Percentiles rank a stretch among this genome's conserved stretches.
phyloP scores from a whole-genome alignment of 2,797 vertebrate species.

The Acrocephalus scirpaceus region DNA sequence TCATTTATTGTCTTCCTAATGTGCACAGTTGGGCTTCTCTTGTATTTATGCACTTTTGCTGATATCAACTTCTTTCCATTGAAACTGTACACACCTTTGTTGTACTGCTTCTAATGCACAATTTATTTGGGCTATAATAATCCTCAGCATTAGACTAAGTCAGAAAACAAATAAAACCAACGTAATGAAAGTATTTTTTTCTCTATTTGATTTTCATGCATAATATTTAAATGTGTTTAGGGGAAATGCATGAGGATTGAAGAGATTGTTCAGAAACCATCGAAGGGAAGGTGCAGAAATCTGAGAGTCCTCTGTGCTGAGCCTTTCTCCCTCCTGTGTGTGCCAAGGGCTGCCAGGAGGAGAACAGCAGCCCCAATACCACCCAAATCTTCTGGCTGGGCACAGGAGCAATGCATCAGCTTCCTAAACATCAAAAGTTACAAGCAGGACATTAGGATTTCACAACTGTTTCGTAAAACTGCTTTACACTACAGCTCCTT shows the following conservation, averaged over 20 bases:
- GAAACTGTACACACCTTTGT: conserved; percentile 12
- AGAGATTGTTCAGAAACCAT: background rate
- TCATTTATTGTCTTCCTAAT: conserved; percentile 7
- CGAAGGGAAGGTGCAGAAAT: background rate
- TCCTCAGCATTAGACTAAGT: background rate
- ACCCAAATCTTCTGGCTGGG: background rate
- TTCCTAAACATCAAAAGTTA: background rate
- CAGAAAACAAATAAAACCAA: conserved; percentile 41
- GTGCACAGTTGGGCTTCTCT: background rate
- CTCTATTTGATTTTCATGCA: background rate
- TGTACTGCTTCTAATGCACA: background rate
- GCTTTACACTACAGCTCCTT: background rate
- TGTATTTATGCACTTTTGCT: background rate
- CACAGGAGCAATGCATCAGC: background rate
- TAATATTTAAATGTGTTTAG: background rate
- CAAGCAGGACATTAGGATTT: background rate
- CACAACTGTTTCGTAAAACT: background rate
- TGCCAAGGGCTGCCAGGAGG: background rate
- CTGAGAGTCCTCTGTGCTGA: background rate
- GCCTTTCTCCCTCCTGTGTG: accelerated
- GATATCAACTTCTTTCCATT: background rate
- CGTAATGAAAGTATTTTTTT: conserved; percentile 24
- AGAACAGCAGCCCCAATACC: background rate
- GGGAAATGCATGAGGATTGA: background rate
- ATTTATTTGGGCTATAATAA: conserved; percentile 22